Percentiles rank a stretch among this genome's conserved stretches.
Evolutionary conservation across 2,797 vertebrate genomes (phyloP).

Genomic region (Pangasius sanitwongsei): DNA sequence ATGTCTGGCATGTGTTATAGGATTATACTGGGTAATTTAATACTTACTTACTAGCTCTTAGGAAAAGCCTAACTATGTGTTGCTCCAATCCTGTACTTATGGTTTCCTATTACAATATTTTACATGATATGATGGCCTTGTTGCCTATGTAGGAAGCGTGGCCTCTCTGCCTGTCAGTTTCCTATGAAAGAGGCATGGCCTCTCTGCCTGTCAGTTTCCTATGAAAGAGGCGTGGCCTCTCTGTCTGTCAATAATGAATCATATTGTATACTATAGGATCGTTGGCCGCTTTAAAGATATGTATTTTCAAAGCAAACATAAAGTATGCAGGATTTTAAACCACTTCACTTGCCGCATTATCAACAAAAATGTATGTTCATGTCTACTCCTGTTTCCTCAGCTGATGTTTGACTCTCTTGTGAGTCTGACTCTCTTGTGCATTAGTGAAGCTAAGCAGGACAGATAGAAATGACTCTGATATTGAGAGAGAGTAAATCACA

Average conservation of each 20-base stretch:
- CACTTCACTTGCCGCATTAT: not conserved
- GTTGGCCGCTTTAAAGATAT: not conserved
- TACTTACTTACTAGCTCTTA: not conserved
- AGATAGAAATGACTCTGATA: not conserved
- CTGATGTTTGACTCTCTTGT: not conserved
- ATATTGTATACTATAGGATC: not conserved
- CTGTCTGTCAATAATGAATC: not conserved
- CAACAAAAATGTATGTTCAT: not conserved
- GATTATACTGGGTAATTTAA: not conserved
- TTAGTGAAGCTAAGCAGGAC: not conserved
- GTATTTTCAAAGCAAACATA: not conserved
- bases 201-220: not conserved
- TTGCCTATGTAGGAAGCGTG: not conserved
- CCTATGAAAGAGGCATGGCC: not conserved
- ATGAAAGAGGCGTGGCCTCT: not conserved
- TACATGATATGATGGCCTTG: not conserved
- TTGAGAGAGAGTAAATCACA: not conserved
- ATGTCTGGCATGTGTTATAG: not conserved
- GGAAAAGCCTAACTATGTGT: not conserved
- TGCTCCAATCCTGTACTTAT: not conserved
- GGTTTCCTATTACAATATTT: not conserved
- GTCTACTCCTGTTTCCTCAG: not conserved
- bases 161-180: not conserved
- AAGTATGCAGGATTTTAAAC: not conserved
- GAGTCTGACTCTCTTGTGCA: too few relatives aligned